Conservation (phyloP, 2,888 invertebrate species). For the Elmis aenea region DNA sequence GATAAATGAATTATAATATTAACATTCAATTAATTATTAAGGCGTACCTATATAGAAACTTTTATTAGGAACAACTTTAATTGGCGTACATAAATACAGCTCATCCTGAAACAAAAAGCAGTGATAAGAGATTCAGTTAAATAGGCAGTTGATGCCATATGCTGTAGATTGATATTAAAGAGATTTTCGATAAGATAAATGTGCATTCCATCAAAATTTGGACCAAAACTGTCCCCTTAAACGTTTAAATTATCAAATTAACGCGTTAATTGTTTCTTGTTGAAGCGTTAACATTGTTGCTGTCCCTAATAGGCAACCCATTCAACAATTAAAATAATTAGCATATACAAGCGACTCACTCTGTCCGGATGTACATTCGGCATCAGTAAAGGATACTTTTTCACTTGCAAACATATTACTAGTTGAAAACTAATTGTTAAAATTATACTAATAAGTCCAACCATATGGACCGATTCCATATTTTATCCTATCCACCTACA, state of each 20-base stretch:
- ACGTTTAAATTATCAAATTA: too few relatives aligned
- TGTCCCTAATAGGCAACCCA: conserved; percentile 20
- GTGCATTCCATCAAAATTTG: too few relatives aligned
- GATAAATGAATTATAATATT: conserved; percentile 1
- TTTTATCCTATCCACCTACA: too few relatives aligned
- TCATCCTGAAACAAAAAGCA: conserved; percentile 71
- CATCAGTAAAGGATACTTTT: conserved; percentile 71
- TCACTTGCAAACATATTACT: conserved; percentile 38
- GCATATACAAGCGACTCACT: conserved; percentile 55
- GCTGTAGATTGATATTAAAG: too few relatives aligned
- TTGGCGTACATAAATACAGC: conserved; percentile 85
- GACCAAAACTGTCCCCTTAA: too few relatives aligned
- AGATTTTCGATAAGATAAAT: too few relatives aligned
- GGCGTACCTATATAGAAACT: conserved; percentile 77
- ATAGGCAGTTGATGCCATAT: too few relatives aligned
- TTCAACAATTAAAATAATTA: conserved; percentile 13
- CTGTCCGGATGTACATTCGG: conserved; percentile 74
- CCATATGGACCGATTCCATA: conserved; percentile 42
- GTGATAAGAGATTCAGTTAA: too few relatives aligned
- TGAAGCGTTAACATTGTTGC: too few relatives aligned
- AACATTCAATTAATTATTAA: conserved; percentile 1
- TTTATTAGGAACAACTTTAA: conserved; percentile 69
- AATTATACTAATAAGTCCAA: conserved; percentile 29
- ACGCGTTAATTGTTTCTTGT: too few relatives aligned
- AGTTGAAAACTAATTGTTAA: conserved; percentile 30